Base-by-base conservation (phyloP, 2,797 vertebrate genomes). In the Liparis tanakae region DNA sequence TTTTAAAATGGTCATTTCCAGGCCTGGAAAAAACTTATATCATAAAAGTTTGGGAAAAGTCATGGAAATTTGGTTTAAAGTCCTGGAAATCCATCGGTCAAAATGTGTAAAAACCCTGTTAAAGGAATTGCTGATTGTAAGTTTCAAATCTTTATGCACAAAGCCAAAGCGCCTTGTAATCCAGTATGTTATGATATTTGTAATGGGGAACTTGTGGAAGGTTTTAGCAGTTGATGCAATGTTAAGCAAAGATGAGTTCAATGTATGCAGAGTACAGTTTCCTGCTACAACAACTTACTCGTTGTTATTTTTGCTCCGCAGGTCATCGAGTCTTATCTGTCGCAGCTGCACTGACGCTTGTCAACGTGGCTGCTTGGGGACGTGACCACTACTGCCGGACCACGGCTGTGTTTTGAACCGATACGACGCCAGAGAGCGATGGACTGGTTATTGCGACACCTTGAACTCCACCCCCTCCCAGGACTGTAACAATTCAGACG, bases 291-390 rank as follows among this genome's bases (percentile, higher is more conserved):
- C 7, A 36, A 13, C 74, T 76, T 56, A 54, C 2, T 50, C 37
- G 30, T 30, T 57, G 25, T 41, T 12, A 5, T 14, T 13, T 41
- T 41, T 41, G 74, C 54, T 78, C 39, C 51, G 0, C 20, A 99
- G 97, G 94, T 94, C 82, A 91, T 98, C 74, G 95, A 96, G 91
- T 93, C 95, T 85, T 95, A 95, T 94, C 94, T 98, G 78, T 95
- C 95, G 79, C 96, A 97, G 83, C 93, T 99, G 82, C 95, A 94
- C 91, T 97, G 95, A 98, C 83, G 39, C 66, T 33, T 56, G 70
- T 78, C 69, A 33, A n/a, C 70, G 82, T 75, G 87, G 89, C 85
- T 73, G 84, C 80, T 51, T 66, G 69, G 88, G 91, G 92, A 92
- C 84, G 86, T 73, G 72, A 94, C 94, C 94, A 94, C 94, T 95